Conservation (phyloP, 2,113 vertebrate genomes). For the Hydropotes inermis region DNA sequence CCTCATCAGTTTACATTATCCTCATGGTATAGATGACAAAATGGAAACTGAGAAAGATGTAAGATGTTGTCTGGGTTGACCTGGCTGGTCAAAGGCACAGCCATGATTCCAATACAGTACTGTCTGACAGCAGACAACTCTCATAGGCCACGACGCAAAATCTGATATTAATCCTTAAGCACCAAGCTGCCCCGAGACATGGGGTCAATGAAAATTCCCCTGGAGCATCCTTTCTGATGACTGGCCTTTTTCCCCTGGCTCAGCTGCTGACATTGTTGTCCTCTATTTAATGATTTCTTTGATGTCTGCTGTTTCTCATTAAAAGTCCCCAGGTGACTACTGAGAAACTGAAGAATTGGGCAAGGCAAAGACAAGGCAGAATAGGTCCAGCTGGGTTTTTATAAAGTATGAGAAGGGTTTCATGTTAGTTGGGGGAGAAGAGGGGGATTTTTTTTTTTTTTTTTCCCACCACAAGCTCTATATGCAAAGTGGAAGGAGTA, state of each 20-base stretch:
- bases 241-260: not conserved
- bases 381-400: not conserved
- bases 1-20: not conserved
- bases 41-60: not conserved
- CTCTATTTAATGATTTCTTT: not conserved
- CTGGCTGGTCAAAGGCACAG: not conserved
- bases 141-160: accelerated
- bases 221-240: not conserved
- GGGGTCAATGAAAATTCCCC: not conserved
- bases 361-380: not conserved
- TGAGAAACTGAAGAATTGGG: accelerated
- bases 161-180: not conserved
- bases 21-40: not conserved
- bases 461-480: not conserved
- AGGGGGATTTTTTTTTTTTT: not conserved
- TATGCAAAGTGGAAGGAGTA: not conserved
- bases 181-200: not conserved
- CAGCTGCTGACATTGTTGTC: not conserved
- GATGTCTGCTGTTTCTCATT: not conserved
- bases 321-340: not conserved
- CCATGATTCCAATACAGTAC: not conserved
- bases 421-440: not conserved
- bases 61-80: not conserved
- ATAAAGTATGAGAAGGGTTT: not conserved
- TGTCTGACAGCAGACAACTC: not conserved